These are phyloP conservation scores for Myotis planiceps DNA, from an alignment of 2,797 vertebrate species.

Conservation along the genomic window DNA sequence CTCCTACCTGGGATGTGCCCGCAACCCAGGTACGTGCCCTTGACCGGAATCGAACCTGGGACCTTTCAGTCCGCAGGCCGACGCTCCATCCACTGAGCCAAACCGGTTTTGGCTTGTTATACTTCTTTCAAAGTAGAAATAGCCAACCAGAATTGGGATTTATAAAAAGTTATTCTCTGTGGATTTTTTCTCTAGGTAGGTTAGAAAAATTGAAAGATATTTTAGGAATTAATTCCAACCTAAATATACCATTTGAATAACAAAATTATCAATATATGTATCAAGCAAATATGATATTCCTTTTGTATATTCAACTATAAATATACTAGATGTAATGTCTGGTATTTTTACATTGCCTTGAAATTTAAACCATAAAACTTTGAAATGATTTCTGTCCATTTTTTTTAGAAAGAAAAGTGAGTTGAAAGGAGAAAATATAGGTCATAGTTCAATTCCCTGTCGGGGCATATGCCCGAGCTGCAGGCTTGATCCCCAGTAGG, in stretches of 20 bases:
- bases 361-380: neutral
- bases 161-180: neutral
- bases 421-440: neutral
- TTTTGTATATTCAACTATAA: constrained; percentile 16
- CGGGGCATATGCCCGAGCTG: too few relatives aligned
- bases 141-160: neutral
- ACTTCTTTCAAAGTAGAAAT: constrained; percentile 1
- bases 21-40: too few relatives aligned
- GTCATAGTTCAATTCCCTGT: neutral
- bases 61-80: too few relatives aligned
- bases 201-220: neutral
- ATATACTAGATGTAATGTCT: neutral
- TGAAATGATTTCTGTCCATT: neutral
- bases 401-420: neutral
- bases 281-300: neutral
- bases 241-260: neutral
- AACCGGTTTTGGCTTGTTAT: too few relatives aligned
- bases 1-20: too few relatives aligned
- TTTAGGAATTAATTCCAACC: neutral
- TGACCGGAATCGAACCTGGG: too few relatives aligned
- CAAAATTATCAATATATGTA: neutral
- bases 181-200: neutral
- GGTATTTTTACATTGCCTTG: neutral
- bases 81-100: too few relatives aligned
- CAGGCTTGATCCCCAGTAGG: too few relatives aligned